Evolutionary conservation across 2,113 vertebrate species (phyloP).

Genomic region (Cynocephalus volans): DNA sequence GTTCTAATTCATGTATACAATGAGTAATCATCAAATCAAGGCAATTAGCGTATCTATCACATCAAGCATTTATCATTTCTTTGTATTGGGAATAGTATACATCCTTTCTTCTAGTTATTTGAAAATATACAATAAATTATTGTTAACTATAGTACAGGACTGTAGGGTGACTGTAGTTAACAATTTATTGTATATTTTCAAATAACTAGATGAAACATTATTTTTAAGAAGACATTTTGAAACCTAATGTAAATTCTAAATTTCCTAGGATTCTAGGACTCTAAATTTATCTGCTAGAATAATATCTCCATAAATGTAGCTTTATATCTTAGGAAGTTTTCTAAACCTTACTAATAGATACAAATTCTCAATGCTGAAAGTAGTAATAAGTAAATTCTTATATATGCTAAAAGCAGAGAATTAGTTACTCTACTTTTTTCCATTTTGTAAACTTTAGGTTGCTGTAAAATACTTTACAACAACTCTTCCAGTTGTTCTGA

Average conservation of each 20-base stretch:
- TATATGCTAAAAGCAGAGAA: background rate
- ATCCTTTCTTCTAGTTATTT: too few relatives aligned
- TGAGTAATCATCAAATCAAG: too few relatives aligned
- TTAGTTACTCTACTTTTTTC: slow-evolving; percentile 47
- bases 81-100: too few relatives aligned
- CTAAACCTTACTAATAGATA: slow-evolving; percentile 30
- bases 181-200: too few relatives aligned
- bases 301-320: background rate
- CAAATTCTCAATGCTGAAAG: slow-evolving; percentile 67
- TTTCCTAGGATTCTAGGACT: slow-evolving; percentile 49
- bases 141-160: too few relatives aligned
- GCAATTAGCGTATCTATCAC: too few relatives aligned
- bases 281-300: slow-evolving; percentile 41
- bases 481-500: background rate
- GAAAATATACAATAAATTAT: too few relatives aligned
- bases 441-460: background rate
- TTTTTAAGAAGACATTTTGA: slow-evolving; percentile 71
- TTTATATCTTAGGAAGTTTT: background rate
- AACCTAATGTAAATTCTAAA: slow-evolving; percentile 64
- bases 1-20: too few relatives aligned
- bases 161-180: too few relatives aligned
- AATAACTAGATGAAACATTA: background rate
- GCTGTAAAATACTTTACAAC: background rate
- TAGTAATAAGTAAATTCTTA: slow-evolving; percentile 66
- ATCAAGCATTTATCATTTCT: too few relatives aligned